These are phyloP conservation scores for Podarcis raffonei DNA, from an alignment of 2,113 vertebrate species.

Conservation along the genomic window DNA sequence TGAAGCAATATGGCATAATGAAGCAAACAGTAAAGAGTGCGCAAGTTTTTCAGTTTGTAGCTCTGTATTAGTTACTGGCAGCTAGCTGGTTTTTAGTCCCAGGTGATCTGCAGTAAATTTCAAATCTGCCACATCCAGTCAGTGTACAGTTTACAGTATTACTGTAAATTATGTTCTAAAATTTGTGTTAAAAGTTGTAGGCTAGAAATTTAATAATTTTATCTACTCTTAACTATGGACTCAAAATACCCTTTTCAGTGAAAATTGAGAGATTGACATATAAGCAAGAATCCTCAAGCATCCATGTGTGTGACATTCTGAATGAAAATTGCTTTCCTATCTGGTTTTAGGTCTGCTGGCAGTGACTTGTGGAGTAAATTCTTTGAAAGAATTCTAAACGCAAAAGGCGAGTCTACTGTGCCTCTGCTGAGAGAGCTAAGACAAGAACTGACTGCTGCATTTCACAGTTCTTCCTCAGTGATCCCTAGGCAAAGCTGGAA, in stretches of 20 bases:
- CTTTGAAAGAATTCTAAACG: slow-evolving; percentile 80
- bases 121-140: background rate
- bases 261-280: background rate
- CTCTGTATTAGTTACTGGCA: background rate
- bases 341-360: slow-evolving; percentile 68
- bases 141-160: background rate
- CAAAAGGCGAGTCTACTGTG: slow-evolving; percentile 69
- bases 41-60: background rate
- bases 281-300: background rate
- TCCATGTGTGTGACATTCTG: background rate
- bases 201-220: background rate
- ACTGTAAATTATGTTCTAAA: background rate
- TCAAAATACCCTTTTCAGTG: background rate
- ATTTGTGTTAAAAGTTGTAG: background rate
- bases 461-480: slow-evolving; percentile 72
- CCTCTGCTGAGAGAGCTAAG: slow-evolving; percentile 75
- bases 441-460: slow-evolving; percentile 67
- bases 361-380: slow-evolving; percentile 77
- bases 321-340: slow-evolving; percentile 54
- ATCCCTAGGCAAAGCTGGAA: slow-evolving; percentile 71
- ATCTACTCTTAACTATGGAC: background rate
- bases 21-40: background rate
- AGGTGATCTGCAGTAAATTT: background rate
- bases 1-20: background rate
- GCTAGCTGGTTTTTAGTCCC: background rate